phyloP scores from a whole-genome alignment of 2,113 vertebrate species.

The Triplophysa dalaica region DNA sequence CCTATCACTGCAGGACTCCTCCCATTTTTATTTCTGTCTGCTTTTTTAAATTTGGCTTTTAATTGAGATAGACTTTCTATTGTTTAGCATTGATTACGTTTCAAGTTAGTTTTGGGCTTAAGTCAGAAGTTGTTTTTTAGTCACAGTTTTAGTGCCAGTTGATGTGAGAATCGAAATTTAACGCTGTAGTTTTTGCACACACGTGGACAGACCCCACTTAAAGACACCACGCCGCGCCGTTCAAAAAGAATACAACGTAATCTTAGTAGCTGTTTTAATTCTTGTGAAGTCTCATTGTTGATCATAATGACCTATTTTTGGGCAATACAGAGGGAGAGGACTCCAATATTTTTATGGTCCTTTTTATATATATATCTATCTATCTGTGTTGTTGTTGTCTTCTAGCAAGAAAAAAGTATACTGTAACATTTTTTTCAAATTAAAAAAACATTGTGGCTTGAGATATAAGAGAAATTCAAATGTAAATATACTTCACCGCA shows the following conservation, averaged over 20 bases:
- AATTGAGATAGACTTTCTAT: conserved; percentile 63
- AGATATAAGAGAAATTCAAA: conserved; percentile 81
- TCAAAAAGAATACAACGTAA: conserved; percentile 78
- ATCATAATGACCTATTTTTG: conserved; percentile 96
- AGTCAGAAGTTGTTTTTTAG: conserved; percentile 66
- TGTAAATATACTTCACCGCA: conserved; percentile 99
- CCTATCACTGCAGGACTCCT: conserved; percentile 70
- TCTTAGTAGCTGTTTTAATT: conserved; percentile 85
- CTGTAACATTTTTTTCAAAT: conserved; percentile 83
- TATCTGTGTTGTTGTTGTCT: conserved; percentile 97
- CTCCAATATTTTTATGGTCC: conserved; percentile 89
- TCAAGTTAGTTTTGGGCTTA: conserved; percentile 60
- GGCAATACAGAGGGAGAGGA: conserved; percentile 97
- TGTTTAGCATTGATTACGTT: conserved; percentile 59
- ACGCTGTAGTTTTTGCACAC: conserved; percentile 71
- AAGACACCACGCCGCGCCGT: conserved; percentile 57
- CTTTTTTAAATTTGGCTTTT: conserved; percentile 62
- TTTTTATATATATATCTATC: conserved; percentile 74
- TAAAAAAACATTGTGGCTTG: conserved; percentile 87
- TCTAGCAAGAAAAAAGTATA: conserved; percentile 83
- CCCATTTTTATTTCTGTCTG: conserved; percentile 56
- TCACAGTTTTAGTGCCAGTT: conserved; percentile 25
- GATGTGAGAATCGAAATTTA: conserved; percentile 70
- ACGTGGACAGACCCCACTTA: conserved; percentile 60
- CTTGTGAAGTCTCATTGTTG: conserved; percentile 86